Conservation (phyloP, 2,888 invertebrate species). For the Linnaemya vulpina region DNA sequence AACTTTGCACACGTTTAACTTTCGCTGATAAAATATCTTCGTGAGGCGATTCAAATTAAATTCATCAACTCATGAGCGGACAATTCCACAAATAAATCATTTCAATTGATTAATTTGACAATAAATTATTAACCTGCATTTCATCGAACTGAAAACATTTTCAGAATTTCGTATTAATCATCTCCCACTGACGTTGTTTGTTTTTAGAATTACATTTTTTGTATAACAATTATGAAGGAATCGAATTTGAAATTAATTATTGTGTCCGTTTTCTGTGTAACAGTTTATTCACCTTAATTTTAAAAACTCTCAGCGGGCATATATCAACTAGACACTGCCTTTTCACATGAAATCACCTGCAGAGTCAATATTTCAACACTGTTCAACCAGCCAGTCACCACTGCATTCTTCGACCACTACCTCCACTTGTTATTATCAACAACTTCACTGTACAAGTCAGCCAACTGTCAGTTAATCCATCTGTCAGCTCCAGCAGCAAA, state of each 20-base stretch:
- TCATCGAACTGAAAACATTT: constrained; percentile 34
- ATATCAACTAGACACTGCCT: constrained; percentile 47
- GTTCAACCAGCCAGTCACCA: constrained; percentile 63
- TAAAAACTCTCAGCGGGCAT: constrained; percentile 55
- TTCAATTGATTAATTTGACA: constrained; percentile 19
- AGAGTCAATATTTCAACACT: constrained; percentile 71
- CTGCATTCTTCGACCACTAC: constrained; percentile 74
- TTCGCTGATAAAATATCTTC: neutral
- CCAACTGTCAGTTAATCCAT: constrained; percentile 29
- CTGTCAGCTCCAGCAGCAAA: constrained; percentile 30
- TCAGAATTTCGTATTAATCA: constrained; percentile 12
- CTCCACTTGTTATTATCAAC: constrained; percentile 24
- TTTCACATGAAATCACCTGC: constrained; percentile 70
- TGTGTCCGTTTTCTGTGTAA: constrained; percentile 54
- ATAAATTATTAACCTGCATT: constrained; percentile 27
- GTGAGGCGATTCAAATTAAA: too few relatives aligned
- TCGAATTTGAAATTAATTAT: constrained; percentile 43
- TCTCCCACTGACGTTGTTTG: neutral
- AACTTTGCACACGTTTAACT: too few relatives aligned
- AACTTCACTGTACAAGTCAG: constrained; percentile 21
- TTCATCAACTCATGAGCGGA: neutral
- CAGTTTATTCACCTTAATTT: constrained; percentile 61
- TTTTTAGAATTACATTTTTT: constrained; percentile 11
- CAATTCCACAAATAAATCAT: constrained; percentile 4
- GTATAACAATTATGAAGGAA: constrained; percentile 8